Conservation (phyloP, 2,797 vertebrate genomes). For the Gallinago stenura region DNA sequence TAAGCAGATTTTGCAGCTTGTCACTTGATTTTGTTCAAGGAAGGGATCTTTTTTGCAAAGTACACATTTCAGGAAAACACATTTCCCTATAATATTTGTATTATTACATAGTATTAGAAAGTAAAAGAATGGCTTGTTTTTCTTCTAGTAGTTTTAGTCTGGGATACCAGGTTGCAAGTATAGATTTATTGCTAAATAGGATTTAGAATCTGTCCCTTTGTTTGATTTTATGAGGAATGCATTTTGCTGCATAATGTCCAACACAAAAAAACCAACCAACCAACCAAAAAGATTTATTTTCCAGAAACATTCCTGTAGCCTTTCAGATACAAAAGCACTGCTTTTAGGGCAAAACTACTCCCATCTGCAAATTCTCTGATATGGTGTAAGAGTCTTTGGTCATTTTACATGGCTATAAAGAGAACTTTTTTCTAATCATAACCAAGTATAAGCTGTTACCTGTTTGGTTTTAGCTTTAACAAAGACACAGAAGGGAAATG, state of each 20-base stretch:
- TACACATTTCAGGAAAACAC: not conserved
- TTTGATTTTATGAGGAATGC: not conserved
- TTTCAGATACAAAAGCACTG: not conserved
- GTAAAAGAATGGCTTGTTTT: not conserved
- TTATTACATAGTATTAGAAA: not conserved
- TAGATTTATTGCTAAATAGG: not conserved
- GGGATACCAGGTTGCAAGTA: not conserved
- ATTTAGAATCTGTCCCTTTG: not conserved
- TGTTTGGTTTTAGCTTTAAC: constrained; percentile 21
- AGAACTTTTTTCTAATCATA: not conserved
- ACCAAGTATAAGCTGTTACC: not conserved
- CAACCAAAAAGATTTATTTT: not conserved
- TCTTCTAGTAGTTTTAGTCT: not conserved
- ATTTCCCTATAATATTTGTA: not conserved
- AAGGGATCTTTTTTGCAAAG: not conserved
- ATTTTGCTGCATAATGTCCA: not conserved
- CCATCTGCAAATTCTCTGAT: not conserved
- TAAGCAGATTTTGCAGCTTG: constrained; percentile 50
- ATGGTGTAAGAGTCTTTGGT: not conserved
- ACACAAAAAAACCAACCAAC: not conserved
- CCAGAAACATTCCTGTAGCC: not conserved
- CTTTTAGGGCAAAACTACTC: not conserved
- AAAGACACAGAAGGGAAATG: not conserved
- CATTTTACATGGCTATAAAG: not conserved
- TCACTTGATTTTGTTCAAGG: not conserved